phyloP scores from a whole-genome alignment of 2,113 vertebrate genomes.

The Campylomormyrus numenius region DNA sequence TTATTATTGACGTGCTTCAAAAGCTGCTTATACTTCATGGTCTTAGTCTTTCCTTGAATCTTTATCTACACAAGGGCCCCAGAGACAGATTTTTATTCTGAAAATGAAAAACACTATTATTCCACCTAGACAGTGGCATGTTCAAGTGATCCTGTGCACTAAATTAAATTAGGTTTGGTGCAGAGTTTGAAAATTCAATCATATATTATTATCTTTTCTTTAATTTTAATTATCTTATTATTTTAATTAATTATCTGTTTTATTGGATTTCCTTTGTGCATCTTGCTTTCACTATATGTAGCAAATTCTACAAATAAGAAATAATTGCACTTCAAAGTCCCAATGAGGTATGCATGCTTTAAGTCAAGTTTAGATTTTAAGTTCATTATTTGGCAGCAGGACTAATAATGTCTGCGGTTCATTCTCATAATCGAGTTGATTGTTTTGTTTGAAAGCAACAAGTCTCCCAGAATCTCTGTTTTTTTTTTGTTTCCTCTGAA shows the following conservation, averaged over 20 bases:
- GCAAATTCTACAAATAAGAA: background rate
- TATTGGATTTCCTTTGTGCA: background rate
- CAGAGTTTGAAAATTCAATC: background rate
- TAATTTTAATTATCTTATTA: background rate
- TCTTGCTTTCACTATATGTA: background rate
- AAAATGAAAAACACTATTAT: background rate
- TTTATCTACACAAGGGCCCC: background rate
- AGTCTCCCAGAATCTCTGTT: background rate
- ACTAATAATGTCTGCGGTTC: background rate
- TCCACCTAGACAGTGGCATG: background rate
- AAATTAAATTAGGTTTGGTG: background rate
- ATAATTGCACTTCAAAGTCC: background rate
- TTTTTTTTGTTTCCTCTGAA: conserved; percentile 18
- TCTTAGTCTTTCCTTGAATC: background rate
- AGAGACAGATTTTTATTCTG: background rate
- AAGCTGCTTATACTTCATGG: background rate
- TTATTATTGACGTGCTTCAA: background rate
- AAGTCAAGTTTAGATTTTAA: background rate
- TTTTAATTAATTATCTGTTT: background rate
- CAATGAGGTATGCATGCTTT: background rate
- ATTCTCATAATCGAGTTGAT: background rate
- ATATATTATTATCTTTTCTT: conserved; percentile 4
- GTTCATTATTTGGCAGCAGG: background rate
- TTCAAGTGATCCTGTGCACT: background rate
- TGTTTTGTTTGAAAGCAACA: background rate